Base-by-base conservation (phyloP, 2,113 vertebrate genomes). In the Gambusia affinis region DNA sequence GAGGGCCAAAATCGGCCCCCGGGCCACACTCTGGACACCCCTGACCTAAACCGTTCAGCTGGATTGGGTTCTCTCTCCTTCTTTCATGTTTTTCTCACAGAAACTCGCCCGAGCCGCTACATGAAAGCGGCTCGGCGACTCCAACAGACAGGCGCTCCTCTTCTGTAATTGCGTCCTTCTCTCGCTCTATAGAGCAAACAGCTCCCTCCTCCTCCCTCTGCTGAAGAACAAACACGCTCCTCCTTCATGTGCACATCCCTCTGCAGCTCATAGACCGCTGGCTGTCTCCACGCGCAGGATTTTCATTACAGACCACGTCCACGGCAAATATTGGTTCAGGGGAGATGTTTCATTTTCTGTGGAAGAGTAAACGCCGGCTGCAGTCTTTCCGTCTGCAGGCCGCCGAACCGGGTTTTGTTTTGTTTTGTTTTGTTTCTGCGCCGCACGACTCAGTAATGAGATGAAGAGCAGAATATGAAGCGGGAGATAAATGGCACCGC, bases 81-180 rank as follows among this genome's bases (percentile, higher is more conserved):
- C 35, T 11, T 12, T 37, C 35, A 12, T 37, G 35, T 37, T 37
- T 37, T 37, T 37, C 35, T 37, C 35, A 11, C 35, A 37, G 35
- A 37, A 37, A 37, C 35, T 37, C 35, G 10, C 35, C 35, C 12
- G 10, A 3, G 35, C 2, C 35, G 10, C 10, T 37, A 11, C 35
- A 37, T 61, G n/a, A 15, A 3, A 63, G 72, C 33, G 19, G 54
- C 61, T 62, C 17, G 42, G 44, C 44, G 10, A 64, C 64, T 33
- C n/a, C 62, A 84, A 75, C 84, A 84, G 83, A 87, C 87, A 90
- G 85, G 88, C 90, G 85, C 64, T 88, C 88, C 78, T 86, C 72
- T 68, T 85, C 79, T 81, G 79, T 80, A 83, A 87, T 65, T 85
- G 71, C 80, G 37, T 83, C 81, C 74, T 75, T 76, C 85, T 73